Evolutionary conservation across 1,140 invertebrate species (phyloP).

Genomic region (Temnothorax nylanderi): DNA sequence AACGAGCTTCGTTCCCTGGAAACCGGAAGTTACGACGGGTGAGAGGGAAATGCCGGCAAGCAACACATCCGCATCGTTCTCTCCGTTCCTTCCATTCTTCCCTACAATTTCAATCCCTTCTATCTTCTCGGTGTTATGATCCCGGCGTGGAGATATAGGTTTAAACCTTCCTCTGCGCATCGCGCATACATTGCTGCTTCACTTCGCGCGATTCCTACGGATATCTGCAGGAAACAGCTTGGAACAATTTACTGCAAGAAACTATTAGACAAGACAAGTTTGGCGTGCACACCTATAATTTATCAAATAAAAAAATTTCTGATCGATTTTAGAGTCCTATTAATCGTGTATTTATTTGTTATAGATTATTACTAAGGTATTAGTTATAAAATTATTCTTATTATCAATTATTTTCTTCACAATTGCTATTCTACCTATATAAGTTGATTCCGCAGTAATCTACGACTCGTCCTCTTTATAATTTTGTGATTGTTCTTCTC

Average conservation of each 20-base stretch:
- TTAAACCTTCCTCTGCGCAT: not conserved
- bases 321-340: not conserved
- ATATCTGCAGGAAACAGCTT: conserved; percentile 10
- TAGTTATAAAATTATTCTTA: not conserved
- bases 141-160: conserved; percentile 4
- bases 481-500: conserved; percentile 12
- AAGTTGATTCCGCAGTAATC: not conserved
- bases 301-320: not conserved
- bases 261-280: not conserved
- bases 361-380: not conserved
- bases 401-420: not conserved
- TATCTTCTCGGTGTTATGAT: conserved; percentile 11
- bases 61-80: conserved; percentile 24
- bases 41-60: conserved; percentile 27
- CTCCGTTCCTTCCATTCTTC: conserved; percentile 25
- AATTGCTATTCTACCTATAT: not conserved
- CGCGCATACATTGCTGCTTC: not conserved
- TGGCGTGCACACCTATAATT: not conserved
- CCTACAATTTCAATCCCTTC: conserved; percentile 13
- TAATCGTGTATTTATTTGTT: not conserved
- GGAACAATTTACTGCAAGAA: not conserved
- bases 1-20: conserved; percentile 68
- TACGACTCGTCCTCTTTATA: not conserved
- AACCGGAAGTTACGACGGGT: conserved; percentile 70
- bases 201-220: not conserved